These are phyloP conservation scores for Euzetes globulus DNA, from an alignment of 2,888 invertebrate species.

Conservation along the genomic window DNA sequence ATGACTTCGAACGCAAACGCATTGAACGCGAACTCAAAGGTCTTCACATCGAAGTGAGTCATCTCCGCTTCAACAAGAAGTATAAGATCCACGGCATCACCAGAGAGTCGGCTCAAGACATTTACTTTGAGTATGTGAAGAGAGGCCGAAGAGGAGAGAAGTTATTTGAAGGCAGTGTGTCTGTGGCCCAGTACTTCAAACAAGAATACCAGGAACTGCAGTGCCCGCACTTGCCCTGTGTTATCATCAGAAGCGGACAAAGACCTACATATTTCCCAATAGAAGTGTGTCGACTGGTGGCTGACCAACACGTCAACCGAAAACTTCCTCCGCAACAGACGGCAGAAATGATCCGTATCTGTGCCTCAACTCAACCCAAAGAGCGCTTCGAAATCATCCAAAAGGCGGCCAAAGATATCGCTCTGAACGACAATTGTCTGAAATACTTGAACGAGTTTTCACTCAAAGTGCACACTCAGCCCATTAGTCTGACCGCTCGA, in stretches of 20 bases:
- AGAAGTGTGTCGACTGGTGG: constrained; percentile 33
- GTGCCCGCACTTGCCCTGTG: constrained; percentile 27
- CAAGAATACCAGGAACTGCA: constrained; percentile 24
- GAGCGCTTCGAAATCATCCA: constrained; percentile 32
- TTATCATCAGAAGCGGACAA: neutral
- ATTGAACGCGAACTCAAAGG: constrained; percentile 27
- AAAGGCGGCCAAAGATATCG: constrained; percentile 18
- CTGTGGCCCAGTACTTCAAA: constrained; percentile 34
- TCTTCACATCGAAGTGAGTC: constrained; percentile 32
- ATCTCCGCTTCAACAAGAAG: constrained; percentile 8
- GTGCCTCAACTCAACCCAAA: constrained; percentile 2
- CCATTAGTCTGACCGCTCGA: constrained; percentile 38
- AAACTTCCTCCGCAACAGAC: constrained; percentile 30
- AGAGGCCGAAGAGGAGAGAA: neutral
- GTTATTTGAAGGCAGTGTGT: constrained; percentile 1
- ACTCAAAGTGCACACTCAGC: constrained; percentile 35
- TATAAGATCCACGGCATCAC: constrained; percentile 32
- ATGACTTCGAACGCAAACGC: constrained; percentile 26
- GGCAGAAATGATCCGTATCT: constrained; percentile 35
- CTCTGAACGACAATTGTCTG: neutral
- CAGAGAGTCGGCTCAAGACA: constrained; percentile 25
- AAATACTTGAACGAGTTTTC: constrained; percentile 38
- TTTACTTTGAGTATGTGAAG: constrained; percentile 18
- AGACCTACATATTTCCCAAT: constrained; percentile 32
- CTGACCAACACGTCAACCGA: constrained; percentile 31